Conservation (phyloP, 2,888 invertebrate species). For the Carpatolechia fugitivella region DNA sequence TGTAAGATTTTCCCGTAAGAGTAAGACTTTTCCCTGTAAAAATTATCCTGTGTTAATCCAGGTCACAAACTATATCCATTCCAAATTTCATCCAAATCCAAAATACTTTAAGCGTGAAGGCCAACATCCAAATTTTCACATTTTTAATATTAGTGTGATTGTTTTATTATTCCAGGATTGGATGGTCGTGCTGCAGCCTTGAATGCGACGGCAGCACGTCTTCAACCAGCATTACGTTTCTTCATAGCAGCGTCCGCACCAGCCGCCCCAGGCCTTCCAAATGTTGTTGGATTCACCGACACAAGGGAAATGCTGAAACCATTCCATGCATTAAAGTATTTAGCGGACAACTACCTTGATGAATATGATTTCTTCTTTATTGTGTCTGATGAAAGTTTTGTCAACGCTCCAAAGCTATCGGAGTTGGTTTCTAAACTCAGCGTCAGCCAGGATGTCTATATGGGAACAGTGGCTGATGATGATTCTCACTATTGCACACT, state of each 20-base stretch:
- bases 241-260: constrained; percentile 82
- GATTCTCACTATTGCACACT: constrained; percentile 84
- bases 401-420: constrained; percentile 88
- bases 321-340: constrained; percentile 93
- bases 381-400: constrained; percentile 89
- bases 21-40: no score
- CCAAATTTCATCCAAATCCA: no score
- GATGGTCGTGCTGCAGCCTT: constrained; percentile 89
- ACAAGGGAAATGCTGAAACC: constrained; percentile 85
- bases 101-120: no score
- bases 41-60: no score
- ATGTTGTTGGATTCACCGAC: constrained; percentile 93
- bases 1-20: no score
- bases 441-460: constrained; percentile 90
- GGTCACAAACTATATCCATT: no score
- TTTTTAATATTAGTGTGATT: no score
- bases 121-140: no score
- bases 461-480: constrained; percentile 83
- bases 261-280: constrained; percentile 68
- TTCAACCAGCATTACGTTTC: constrained; percentile 90
- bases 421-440: constrained; percentile 88
- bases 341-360: constrained; percentile 92
- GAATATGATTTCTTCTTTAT: constrained; percentile 96
- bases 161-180: background rate
- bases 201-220: constrained; percentile 92